Evolutionary conservation across 2,113 vertebrate genomes (phyloP), one percentile per base, ranked within the genome.

Genomic region (Mormyrus iriodes): DNA sequence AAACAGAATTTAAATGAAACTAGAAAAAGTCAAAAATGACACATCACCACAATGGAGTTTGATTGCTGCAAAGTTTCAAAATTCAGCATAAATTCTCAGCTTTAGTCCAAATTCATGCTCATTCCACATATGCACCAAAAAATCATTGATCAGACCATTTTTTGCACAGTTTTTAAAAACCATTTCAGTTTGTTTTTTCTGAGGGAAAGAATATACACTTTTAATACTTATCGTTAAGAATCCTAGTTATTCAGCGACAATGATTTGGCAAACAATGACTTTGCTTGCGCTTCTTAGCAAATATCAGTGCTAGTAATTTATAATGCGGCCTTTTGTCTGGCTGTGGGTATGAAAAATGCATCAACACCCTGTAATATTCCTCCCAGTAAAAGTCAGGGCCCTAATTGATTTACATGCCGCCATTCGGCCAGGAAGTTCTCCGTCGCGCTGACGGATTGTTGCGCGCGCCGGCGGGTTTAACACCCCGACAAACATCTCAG

Each of bases 401-500:
- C 84, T 97, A 96, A 97, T 97, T 97, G 96, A 98, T 97, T 97
- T 97, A 97, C 95, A 95, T 94, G 95, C 96, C 95, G 96, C 92
- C 94, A 93, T 93, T 95, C 94, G 91, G 90, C 94, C 94, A 94
- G 94, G 96, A 95, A 93, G 96, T 94, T 94, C 93, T 94, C 95
- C 96, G 96, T 96, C 96, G 96, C 96, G 96, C 95, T 98, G 97
- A 97, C 97, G 97, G 97, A 97, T 97, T 94, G 97, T 94, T 94
- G 93, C 95, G 94, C 96, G 94, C 94, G 95, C 94, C 95, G 95
- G 96, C 3, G 95, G 96, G 96, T 97, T 97, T 97, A 96, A 95
- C 96, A 96, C 95, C 96, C 96, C 96, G 96, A 97, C 96, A 97
- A 97, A 96, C 96, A 96, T 97, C 96, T 97, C 96, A 96, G 95